These are phyloP conservation scores for Scomber japonicus DNA, from an alignment of 2,113 vertebrate genomes.

Conservation along the genomic window DNA sequence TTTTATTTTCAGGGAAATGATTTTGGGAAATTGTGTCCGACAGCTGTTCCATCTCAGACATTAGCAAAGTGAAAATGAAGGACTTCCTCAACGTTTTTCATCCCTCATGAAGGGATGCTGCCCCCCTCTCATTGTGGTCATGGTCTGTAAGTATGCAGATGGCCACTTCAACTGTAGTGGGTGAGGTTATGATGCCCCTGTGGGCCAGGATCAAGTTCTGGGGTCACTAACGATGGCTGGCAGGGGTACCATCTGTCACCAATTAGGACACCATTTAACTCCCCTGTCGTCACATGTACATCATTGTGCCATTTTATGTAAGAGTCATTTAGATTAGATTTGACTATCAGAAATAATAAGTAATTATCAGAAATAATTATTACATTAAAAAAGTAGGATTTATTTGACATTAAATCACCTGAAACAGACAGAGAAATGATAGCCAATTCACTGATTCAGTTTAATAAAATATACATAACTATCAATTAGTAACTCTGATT, in stretches of 20 bases:
- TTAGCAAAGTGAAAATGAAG: neutral
- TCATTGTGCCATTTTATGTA: no score
- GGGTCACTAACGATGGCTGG: neutral
- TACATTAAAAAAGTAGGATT: no score
- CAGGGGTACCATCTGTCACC: neutral
- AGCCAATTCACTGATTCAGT: no score
- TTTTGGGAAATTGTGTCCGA: neutral
- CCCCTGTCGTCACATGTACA: no score
- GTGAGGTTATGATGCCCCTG: neutral
- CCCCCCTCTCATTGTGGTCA: neutral
- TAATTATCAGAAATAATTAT: no score
- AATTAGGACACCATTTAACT: neutral
- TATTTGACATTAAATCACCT: no score
- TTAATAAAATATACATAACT: no score
- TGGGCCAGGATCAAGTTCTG: neutral
- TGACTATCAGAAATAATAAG: no score
- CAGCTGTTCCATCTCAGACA: constrained; percentile 3
- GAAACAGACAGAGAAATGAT: no score
- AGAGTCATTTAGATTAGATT: no score
- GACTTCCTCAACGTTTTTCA: neutral
- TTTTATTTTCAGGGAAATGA: neutral
- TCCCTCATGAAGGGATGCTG: neutral
- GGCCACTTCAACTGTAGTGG: constrained; percentile 14
- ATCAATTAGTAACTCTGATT: no score
- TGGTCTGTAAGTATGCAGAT: constrained; percentile 21